Conservation (phyloP, 2,888 invertebrate species). For the Ormyrus rosae region DNA sequence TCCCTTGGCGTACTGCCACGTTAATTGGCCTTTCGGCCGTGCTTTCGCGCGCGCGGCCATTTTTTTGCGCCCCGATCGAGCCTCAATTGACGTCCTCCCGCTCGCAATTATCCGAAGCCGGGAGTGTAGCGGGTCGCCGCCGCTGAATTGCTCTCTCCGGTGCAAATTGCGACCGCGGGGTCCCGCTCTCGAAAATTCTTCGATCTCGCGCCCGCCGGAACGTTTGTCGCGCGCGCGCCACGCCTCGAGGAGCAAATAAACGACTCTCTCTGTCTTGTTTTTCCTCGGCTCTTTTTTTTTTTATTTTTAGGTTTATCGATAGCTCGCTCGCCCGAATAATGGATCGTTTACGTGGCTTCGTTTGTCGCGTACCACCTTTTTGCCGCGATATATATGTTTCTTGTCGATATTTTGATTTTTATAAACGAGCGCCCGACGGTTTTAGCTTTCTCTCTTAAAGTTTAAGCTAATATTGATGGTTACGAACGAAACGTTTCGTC, state of each 20-base stretch:
- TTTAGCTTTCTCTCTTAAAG: too few relatives aligned
- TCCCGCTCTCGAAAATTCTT: too few relatives aligned
- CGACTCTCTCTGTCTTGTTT: neutral
- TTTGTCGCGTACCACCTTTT: neutral
- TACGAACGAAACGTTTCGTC: too few relatives aligned
- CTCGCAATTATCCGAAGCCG: conserved; percentile 14
- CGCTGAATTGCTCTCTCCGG: too few relatives aligned
- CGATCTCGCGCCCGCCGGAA: too few relatives aligned
- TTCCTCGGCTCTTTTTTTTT: neutral
- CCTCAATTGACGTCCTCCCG: neutral
- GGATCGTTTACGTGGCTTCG: neutral
- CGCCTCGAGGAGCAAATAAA: neutral
- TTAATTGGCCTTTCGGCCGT: conserved; percentile 38
- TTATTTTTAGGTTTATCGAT: conserved; percentile 7
- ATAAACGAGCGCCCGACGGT: too few relatives aligned
- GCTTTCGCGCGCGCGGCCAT: neutral
- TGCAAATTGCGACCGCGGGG: too few relatives aligned
- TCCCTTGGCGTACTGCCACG: conserved; percentile 9
- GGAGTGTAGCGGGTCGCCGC: too few relatives aligned
- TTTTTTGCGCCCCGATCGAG: neutral
- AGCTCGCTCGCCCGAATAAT: conserved; percentile 6
- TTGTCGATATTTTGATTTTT: too few relatives aligned
- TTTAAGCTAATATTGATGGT: too few relatives aligned
- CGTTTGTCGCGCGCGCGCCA: neutral
- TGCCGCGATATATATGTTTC: neutral